Percentiles rank a stretch among this genome's conserved stretches.
Evolutionary conservation across 2,113 vertebrate species (phyloP).

Genomic region (Spea bombifrons): DNA sequence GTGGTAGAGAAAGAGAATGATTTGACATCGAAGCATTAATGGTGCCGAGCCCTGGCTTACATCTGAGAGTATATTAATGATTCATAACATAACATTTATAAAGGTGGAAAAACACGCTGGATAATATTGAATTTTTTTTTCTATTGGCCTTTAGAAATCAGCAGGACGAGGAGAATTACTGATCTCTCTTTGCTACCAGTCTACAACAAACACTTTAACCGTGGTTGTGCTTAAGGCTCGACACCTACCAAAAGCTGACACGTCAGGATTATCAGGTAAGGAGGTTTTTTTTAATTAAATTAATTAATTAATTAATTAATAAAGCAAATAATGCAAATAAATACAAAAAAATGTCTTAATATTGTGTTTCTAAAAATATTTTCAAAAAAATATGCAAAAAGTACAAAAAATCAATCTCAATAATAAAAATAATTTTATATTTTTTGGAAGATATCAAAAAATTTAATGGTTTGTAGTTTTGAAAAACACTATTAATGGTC

Average conservation of each 20-base stretch:
- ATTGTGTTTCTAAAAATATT: too few species aligned
- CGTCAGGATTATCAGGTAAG: conserved; percentile 83
- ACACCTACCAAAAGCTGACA: conserved; percentile 86
- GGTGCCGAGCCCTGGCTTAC: background rate
- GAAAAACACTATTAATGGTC: too few species aligned
- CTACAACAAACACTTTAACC: conserved; percentile 91
- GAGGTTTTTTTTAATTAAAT: background rate
- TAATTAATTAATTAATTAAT: too few species aligned
- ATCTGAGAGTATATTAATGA: background rate
- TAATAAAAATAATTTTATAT: too few species aligned
- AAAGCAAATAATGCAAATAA: too few species aligned
- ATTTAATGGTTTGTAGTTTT: too few species aligned
- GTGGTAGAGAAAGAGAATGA: background rate
- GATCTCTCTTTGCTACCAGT: conserved; percentile 95
- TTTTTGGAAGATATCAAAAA: too few species aligned
- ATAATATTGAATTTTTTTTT: background rate
- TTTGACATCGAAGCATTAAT: background rate
- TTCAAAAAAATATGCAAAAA: too few species aligned
- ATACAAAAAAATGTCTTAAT: too few species aligned
- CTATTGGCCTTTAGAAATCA: conserved; percentile 73
- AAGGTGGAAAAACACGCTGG: background rate
- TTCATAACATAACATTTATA: background rate
- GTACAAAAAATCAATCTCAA: too few species aligned
- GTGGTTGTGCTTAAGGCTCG: conserved; percentile 96
- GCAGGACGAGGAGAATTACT: conserved; percentile 88